Evolutionary conservation across 2,888 invertebrate genomes (phyloP).

Genomic region (Scaeva pyrastri): DNA sequence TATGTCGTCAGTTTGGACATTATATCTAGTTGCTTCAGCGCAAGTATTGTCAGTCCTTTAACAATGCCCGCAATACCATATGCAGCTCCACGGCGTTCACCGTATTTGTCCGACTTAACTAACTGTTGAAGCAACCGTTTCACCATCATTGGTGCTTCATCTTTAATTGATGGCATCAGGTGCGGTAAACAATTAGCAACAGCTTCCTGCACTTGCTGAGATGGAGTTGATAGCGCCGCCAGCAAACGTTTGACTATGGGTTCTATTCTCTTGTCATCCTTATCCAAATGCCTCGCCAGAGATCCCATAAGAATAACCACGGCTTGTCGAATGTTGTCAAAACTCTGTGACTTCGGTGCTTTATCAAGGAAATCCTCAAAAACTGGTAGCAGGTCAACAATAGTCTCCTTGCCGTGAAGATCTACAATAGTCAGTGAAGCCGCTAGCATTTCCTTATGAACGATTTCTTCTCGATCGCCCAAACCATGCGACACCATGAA

Average conservation of each 20-base stretch:
- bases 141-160: slow-evolving; percentile 94
- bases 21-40: slow-evolving; percentile 97
- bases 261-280: slow-evolving; percentile 93
- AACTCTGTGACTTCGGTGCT: slow-evolving; percentile 95
- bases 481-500: slow-evolving; percentile 95
- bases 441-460: slow-evolving; percentile 95
- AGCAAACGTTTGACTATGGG: slow-evolving; percentile 97
- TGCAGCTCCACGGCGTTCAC: slow-evolving; percentile 94
- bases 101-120: slow-evolving; percentile 96
- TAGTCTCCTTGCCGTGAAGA: slow-evolving; percentile 94
- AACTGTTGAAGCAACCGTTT: slow-evolving; percentile 94
- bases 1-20: slow-evolving; percentile 97
- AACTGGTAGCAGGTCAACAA: slow-evolving; percentile 92
- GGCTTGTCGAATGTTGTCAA: slow-evolving; percentile 96
- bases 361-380: slow-evolving; percentile 97
- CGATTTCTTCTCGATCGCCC: slow-evolving; percentile 92
- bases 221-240: slow-evolving; percentile 96
- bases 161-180: slow-evolving; percentile 95
- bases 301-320: slow-evolving; percentile 99
- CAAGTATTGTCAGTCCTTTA: slow-evolving; percentile 98
- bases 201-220: slow-evolving; percentile 98
- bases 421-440: slow-evolving; percentile 97
- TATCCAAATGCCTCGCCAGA: slow-evolving; percentile 97
- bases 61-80: slow-evolving; percentile 98
- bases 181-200: slow-evolving; percentile 98